Percentiles rank a stretch among this genome's conserved stretches.
phyloP scores from a whole-genome alignment of 2,888 invertebrate species.

The Chironomus riparius region DNA sequence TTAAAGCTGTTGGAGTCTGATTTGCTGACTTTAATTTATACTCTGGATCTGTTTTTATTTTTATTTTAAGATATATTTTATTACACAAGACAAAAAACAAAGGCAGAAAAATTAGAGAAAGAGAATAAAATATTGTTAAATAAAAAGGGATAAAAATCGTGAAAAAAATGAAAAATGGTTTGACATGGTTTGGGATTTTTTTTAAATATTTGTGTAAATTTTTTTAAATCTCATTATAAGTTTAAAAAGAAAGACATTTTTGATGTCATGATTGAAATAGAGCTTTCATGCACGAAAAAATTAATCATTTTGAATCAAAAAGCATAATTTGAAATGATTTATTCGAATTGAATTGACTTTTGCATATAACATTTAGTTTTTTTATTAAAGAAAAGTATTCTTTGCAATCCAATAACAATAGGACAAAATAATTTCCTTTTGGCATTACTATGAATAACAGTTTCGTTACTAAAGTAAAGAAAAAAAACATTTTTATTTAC shows the following conservation, averaged over 20 bases:
- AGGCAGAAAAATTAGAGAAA: neutral
- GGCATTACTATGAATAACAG: neutral
- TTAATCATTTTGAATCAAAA: neutral
- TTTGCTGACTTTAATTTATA: conserved; percentile 62
- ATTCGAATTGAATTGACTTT: too few relatives aligned
- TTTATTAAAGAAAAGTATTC: too few relatives aligned
- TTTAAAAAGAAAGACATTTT: too few relatives aligned
- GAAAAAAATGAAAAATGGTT: neutral
- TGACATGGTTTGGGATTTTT: neutral
- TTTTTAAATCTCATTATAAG: too few relatives aligned
- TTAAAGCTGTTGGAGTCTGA: conserved; percentile 53
- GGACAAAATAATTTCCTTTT: neutral
- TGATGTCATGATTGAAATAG: neutral
- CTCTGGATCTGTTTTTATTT: conserved; percentile 50
- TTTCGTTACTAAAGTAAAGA: neutral
- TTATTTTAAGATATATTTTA: too few relatives aligned
- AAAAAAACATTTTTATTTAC: conserved; percentile 24
- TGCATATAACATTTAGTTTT: too few relatives aligned
- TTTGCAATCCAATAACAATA: too few relatives aligned
- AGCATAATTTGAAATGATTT: neutral
- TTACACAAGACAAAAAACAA: neutral
- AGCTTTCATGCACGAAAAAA: too few relatives aligned
- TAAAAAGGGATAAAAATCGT: too few relatives aligned
- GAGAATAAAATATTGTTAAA: neutral
- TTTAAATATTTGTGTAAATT: neutral